phyloP scores from a whole-genome alignment of 2,888 invertebrate species.

The Harpalus rufipes region DNA sequence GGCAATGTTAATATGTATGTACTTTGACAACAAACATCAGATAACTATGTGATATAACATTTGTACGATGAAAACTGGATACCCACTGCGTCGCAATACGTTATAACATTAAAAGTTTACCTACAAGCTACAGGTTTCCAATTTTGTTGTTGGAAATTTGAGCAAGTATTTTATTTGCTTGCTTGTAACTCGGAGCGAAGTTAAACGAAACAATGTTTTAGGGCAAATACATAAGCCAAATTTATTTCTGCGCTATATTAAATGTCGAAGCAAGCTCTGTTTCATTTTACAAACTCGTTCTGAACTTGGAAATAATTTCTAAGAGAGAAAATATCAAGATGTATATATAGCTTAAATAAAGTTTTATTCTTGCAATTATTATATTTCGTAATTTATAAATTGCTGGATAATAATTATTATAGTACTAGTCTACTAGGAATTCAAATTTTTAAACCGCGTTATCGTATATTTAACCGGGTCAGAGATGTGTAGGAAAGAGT shows the following conservation, averaged over 20 bases:
- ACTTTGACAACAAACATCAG: neutral
- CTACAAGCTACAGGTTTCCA: constrained; percentile 17
- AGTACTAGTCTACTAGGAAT: no score
- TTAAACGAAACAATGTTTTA: constrained; percentile 4
- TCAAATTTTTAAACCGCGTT: no score
- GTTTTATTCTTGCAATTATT: neutral
- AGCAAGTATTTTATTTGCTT: constrained; percentile 17
- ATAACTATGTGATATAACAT: neutral
- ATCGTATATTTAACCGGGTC: no score
- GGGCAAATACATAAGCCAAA: neutral
- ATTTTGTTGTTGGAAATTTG: constrained; percentile 12
- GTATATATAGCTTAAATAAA: neutral
- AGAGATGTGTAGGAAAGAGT: no score
- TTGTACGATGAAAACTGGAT: neutral
- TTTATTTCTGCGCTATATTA: neutral
- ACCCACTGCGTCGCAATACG: neutral
- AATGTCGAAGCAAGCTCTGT: neutral
- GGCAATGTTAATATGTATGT: neutral
- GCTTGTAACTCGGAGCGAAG: neutral
- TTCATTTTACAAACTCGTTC: neutral
- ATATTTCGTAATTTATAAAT: neutral
- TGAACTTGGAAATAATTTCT: neutral
- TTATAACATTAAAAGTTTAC: constrained; percentile 16
- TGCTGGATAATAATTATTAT: no score
- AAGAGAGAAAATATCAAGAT: neutral